Percentiles rank a stretch among this genome's conserved stretches.
These are phyloP conservation scores for Brachyalestes nurse DNA, from an alignment of 2,797 vertebrate genomes.

Conservation along the genomic window DNA sequence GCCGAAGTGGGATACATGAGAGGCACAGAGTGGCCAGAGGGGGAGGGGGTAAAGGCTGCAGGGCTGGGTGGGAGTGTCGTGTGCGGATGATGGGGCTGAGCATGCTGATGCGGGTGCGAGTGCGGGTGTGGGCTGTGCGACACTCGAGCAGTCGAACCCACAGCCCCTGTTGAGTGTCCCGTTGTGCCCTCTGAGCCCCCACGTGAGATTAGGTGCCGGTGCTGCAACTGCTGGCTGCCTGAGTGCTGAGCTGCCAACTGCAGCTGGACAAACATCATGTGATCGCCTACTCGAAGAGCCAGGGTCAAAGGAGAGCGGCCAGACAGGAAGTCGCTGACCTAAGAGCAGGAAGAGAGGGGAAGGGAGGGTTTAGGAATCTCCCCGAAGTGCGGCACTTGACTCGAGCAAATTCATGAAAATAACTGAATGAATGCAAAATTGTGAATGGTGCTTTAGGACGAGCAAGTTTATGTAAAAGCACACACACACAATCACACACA, in stretches of 20 bases:
- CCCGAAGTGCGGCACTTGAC: conserved; percentile 16
- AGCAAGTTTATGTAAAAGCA: conserved; percentile 44
- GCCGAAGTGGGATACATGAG: conserved; percentile 74
- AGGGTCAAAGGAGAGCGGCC: conserved; percentile 94
- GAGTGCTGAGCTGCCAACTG: conserved; percentile 92
- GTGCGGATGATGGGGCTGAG: conserved; percentile 63
- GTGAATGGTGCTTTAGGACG: conserved; percentile 43
- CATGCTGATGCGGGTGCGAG: conserved; percentile 67
- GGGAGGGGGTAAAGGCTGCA: conserved; percentile 72
- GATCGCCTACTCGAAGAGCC: conserved; percentile 92
- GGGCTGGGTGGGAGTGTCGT: conserved; percentile 68
- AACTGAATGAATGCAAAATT: conserved; percentile 29
- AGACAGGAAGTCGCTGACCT: conserved; percentile 97
- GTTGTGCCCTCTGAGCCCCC: conserved; percentile 73
- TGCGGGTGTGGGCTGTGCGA: conserved; percentile 63
- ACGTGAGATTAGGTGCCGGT: conserved; percentile 87
- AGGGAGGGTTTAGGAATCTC: conserved; percentile 52
- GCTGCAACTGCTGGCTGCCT: conserved; percentile 84
- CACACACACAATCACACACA: conserved; percentile 43
- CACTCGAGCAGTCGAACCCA: conserved; percentile 45
- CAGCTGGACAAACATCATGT: conserved; percentile 95
- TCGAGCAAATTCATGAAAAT: conserved; percentile 29
- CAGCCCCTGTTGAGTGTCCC: conserved; percentile 69
- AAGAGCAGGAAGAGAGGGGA: conserved; percentile 68
- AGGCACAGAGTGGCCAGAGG: conserved; percentile 75